Percentiles rank a stretch among this genome's conserved stretches.
phyloP scores from a whole-genome alignment of 2,113 vertebrate species.

The Thymallus thymallus region DNA sequence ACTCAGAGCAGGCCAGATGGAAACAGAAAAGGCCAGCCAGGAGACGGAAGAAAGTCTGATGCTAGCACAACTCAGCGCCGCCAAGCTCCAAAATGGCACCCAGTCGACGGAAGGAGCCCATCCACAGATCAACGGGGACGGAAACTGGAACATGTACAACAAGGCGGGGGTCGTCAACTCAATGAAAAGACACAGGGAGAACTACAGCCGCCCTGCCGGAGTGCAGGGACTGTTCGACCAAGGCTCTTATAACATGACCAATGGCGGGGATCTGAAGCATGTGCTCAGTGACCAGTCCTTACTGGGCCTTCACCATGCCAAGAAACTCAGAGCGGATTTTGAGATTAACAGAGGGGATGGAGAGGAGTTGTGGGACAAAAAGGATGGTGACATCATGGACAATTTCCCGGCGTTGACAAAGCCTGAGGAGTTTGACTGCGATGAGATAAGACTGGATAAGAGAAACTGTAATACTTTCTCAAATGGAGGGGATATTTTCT shows the following conservation, averaged over 20 bases:
- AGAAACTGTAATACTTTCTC: slow-evolving; percentile 70
- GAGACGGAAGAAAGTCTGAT: slow-evolving; percentile 89
- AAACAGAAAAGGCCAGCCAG: slow-evolving; percentile 92
- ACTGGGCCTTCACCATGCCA: slow-evolving; percentile 72
- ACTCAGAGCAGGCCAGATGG: slow-evolving; percentile 96
- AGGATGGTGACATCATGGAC: slow-evolving; percentile 52
- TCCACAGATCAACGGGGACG: slow-evolving; percentile 80
- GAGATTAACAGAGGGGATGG: slow-evolving; percentile 67
- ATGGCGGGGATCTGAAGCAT: slow-evolving; percentile 88
- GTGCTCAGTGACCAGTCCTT: slow-evolving; percentile 67
- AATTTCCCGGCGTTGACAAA: slow-evolving; percentile 66
- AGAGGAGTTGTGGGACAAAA: slow-evolving; percentile 66
- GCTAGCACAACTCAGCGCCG: slow-evolving; percentile 74
- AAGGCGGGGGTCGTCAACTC: slow-evolving; percentile 64
- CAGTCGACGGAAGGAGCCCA: slow-evolving; percentile 71
- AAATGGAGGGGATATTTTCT: slow-evolving; percentile 80
- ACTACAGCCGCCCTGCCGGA: slow-evolving; percentile 68
- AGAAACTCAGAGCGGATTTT: slow-evolving; percentile 80
- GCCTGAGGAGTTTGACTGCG: slow-evolving; percentile 67
- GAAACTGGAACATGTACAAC: slow-evolving; percentile 71
- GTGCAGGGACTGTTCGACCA: slow-evolving; percentile 73
- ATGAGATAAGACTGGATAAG: slow-evolving; percentile 72
- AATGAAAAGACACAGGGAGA: slow-evolving; percentile 77
- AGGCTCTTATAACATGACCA: slow-evolving; percentile 74
- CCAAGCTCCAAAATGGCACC: slow-evolving; percentile 86